These are phyloP conservation scores for Nixonia krombeini DNA, from an alignment of 1,140 invertebrate species.

Conservation along the genomic window DNA sequence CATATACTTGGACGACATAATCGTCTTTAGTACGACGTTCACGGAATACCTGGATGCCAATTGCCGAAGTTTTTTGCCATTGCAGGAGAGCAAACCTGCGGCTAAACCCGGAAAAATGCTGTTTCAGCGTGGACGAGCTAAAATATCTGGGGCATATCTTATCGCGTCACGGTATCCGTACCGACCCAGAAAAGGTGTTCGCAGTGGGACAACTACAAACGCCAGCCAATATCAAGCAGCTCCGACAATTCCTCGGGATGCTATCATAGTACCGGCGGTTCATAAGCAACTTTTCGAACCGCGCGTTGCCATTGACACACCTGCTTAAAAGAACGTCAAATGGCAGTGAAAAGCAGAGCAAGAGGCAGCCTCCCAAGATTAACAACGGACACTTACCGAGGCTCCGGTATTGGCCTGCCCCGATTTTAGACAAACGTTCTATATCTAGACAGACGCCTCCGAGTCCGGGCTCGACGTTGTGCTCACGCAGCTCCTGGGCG, in stretches of 20 bases:
- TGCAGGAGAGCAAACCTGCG: background rate
- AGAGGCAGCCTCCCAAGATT: background rate
- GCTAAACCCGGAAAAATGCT: constrained; percentile 2
- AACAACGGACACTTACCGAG: too few relatives aligned
- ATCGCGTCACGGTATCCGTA: constrained; percentile 46
- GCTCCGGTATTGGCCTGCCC: constrained; percentile 7
- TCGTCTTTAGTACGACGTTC: constrained; percentile 57
- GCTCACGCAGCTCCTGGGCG: constrained; percentile 32
- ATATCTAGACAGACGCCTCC: constrained; percentile 26
- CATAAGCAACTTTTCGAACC: constrained; percentile 7
- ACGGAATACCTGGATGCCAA: constrained; percentile 47
- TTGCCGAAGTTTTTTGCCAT: background rate
- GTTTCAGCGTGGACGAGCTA: background rate
- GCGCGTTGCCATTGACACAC: constrained; percentile 1
- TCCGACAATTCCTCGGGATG: constrained; percentile 31
- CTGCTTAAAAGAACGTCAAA: constrained; percentile 17
- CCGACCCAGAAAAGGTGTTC: constrained; percentile 51
- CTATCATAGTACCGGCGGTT: constrained; percentile 22
- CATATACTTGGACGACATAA: constrained; percentile 67
- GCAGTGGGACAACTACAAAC: constrained; percentile 57
- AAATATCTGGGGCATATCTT: constrained; percentile 37
- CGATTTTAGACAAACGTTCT: constrained; percentile 24
- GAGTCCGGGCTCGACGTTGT: constrained; percentile 32
- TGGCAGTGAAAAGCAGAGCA: constrained; percentile 5
- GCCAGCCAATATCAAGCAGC: constrained; percentile 53